These are phyloP conservation scores for Amblyopsis rosae DNA, from an alignment of 2,113 vertebrate species.

Conservation along the genomic window DNA sequence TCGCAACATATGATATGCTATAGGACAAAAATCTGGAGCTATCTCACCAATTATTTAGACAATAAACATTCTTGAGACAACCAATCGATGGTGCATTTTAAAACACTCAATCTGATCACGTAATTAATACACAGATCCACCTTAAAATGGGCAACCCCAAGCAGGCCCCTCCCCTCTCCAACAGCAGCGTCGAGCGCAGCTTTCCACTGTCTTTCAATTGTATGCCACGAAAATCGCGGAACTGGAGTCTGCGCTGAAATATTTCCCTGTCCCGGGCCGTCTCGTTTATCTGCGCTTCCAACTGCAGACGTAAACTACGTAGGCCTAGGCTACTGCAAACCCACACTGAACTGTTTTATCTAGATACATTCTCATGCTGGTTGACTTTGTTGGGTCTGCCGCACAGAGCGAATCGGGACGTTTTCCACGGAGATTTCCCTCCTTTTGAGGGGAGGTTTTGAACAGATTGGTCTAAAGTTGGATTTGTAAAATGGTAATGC, in stretches of 20 bases:
- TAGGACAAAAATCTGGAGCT: too few species aligned
- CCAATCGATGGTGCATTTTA: too few species aligned
- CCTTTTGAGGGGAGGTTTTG: neutral
- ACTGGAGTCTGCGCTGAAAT: constrained; percentile 47
- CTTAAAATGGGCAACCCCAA: constrained; percentile 70
- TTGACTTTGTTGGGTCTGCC: neutral
- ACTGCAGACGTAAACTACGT: constrained; percentile 1
- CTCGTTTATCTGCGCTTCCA: constrained; percentile 41
- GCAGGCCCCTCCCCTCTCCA: constrained; percentile 63
- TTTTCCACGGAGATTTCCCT: neutral
- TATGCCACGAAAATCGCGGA: constrained; percentile 52
- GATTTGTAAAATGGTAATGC: neutral
- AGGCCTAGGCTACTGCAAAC: too few species aligned
- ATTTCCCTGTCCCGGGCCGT: constrained; percentile 38
- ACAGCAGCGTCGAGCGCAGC: constrained; percentile 10
- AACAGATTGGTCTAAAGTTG: constrained; percentile 40
- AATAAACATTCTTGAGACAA: too few species aligned
- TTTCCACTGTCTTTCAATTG: constrained; percentile 47
- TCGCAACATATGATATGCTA: too few species aligned
- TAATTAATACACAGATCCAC: constrained; percentile 63
- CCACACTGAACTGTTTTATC: too few species aligned
- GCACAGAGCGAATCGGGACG: neutral
- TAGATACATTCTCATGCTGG: neutral
- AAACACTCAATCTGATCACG: constrained; percentile 4
- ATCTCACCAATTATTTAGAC: too few species aligned